These are phyloP conservation scores for Dryomyza anilis DNA, from an alignment of 2,888 invertebrate species.

Conservation along the genomic window DNA sequence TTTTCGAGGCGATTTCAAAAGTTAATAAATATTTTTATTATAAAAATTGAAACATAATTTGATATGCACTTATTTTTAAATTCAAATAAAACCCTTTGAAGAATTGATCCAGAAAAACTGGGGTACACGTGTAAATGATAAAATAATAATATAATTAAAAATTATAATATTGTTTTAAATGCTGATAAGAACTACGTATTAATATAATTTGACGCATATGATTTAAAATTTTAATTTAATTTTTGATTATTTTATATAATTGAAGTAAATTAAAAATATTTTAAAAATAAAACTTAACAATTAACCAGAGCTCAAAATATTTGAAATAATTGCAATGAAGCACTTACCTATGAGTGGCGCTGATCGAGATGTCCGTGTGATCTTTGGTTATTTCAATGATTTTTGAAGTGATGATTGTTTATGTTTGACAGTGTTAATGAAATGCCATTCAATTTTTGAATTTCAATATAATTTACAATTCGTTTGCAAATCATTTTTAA, in stretches of 20 bases:
- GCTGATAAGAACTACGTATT: too few relatives aligned
- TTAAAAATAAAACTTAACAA: conserved; percentile 26
- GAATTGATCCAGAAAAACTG: too few relatives aligned
- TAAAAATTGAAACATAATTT: not conserved
- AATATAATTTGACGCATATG: not conserved
- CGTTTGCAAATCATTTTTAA: too few relatives aligned
- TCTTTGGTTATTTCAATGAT: conserved; percentile 47
- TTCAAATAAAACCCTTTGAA: too few relatives aligned
- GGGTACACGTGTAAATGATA: too few relatives aligned
- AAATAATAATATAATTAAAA: too few relatives aligned
- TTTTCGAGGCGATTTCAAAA: too few relatives aligned
- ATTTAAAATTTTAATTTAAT: not conserved
- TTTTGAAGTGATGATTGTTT: not conserved
- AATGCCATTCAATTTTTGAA: too few relatives aligned
- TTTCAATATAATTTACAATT: too few relatives aligned
- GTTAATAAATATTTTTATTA: not conserved
- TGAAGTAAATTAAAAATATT: not conserved
- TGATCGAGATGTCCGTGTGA: conserved; percentile 61
- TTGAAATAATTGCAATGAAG: conserved; percentile 29
- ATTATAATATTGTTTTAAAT: too few relatives aligned
- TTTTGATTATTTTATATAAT: not conserved
- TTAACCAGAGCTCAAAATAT: conserved; percentile 18
- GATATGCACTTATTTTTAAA: not conserved
- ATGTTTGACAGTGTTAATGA: not conserved
- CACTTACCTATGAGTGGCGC: conserved; percentile 61